Conservation (phyloP, 2,888 invertebrate species). For the Caenorhabditis angaria region DNA sequence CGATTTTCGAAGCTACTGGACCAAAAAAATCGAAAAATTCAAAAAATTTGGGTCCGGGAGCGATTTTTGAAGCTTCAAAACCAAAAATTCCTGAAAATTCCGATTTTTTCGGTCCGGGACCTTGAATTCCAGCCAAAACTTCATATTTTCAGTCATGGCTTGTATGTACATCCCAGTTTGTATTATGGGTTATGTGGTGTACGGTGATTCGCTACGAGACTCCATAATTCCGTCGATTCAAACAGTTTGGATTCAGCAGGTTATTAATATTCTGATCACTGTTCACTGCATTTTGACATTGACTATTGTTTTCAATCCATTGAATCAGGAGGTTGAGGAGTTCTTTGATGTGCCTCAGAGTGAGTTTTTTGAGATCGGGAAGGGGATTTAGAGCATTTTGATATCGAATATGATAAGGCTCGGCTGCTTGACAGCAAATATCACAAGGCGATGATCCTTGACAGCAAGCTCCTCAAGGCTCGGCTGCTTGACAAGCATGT, state of each 20-base stretch:
- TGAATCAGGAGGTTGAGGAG: constrained; percentile 69
- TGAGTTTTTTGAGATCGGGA: constrained; percentile 17
- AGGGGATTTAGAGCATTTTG: neutral
- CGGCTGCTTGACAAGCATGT: no score
- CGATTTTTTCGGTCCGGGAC: no score
- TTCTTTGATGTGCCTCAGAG: constrained; percentile 65
- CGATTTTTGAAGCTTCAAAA: no score
- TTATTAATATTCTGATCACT: constrained; percentile 69
- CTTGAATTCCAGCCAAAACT: no score
- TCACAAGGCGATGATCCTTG: no score
- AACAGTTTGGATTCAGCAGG: constrained; percentile 58
- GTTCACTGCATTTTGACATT: constrained; percentile 67
- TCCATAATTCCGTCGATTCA: constrained; percentile 65
- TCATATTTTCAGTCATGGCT: constrained; percentile 64
- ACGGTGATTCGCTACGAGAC: constrained; percentile 62
- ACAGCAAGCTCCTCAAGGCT: no score
- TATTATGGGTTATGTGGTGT: constrained; percentile 62
- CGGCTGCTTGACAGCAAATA: no score
- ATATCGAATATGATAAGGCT: no score
- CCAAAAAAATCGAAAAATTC: no score
- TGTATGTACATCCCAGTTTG: constrained; percentile 66
- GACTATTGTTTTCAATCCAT: constrained; percentile 68
- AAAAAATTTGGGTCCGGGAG: no score
- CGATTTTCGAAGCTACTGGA: no score
- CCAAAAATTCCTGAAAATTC: no score